phyloP scores from a whole-genome alignment of 2,797 vertebrate species.

The Alosa sapidissima region DNA sequence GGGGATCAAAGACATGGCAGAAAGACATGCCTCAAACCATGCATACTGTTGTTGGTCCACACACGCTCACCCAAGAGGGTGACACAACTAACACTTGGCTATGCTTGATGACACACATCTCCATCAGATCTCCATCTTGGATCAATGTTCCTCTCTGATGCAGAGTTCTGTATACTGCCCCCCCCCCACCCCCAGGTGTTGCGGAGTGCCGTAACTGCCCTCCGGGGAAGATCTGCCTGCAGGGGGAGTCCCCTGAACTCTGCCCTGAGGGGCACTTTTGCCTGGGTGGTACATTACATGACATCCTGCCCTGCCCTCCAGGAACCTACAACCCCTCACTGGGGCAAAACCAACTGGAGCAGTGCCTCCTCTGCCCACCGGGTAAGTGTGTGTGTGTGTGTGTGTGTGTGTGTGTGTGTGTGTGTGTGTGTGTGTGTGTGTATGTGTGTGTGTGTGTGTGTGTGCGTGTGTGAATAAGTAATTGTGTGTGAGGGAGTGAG shows the following conservation, averaged over 20 bases:
- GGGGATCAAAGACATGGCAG: no score
- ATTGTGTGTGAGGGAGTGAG: constrained; percentile 36
- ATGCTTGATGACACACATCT: no score
- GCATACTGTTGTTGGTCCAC: no score
- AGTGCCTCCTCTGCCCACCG: constrained; percentile 83
- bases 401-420: no score
- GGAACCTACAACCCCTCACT: constrained; percentile 77
- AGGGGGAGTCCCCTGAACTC: constrained; percentile 69
- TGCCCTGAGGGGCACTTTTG: constrained; percentile 83
- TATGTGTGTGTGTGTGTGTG: constrained; percentile 25
- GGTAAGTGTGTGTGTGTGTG: constrained; percentile 67
- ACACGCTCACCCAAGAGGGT: no score
- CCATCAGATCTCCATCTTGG: no score
- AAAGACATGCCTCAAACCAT: no score
- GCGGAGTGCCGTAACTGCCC: constrained; percentile 76
- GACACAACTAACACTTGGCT: no score
- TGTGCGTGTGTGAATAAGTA: not conserved
- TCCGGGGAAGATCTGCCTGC: constrained; percentile 79
- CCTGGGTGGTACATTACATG: constrained; percentile 71
- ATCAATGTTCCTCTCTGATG: no score
- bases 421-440: not conserved
- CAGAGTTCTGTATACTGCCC: no score
- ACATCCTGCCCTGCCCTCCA: constrained; percentile 79
- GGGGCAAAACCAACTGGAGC: constrained; percentile 74
- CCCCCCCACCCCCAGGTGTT: constrained; percentile 64